Evolutionary conservation across 2,113 vertebrate genomes (phyloP).

Genomic region (Ochotona princeps): DNA sequence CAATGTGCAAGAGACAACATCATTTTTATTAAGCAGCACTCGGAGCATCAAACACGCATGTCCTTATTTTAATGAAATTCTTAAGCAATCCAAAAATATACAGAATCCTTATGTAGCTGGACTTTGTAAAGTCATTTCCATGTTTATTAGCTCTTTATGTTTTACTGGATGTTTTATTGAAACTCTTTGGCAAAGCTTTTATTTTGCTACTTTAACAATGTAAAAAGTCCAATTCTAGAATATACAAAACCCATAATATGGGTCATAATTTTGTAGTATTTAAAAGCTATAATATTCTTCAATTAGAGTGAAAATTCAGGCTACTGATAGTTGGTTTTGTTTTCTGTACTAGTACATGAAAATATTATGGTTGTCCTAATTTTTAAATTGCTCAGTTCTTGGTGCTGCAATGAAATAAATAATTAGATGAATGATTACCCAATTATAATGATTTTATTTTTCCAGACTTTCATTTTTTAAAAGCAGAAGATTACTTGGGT

Average conservation of each 20-base stretch:
- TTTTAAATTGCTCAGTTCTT: not conserved
- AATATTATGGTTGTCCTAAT: not conserved
- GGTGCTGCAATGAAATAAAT: not conserved
- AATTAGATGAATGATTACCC: not conserved
- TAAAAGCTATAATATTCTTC: not conserved
- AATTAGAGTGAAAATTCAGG: not conserved
- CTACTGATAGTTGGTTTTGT: not conserved
- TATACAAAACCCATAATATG: not conserved
- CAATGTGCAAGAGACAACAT: not conserved
- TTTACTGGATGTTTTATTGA: not conserved
- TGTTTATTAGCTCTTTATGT: not conserved
- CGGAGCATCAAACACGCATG: not conserved
- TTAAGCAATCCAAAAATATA: not conserved
- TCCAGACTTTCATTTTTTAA: too few relatives aligned
- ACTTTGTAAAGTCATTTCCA: not conserved
- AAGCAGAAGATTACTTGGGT: too few relatives aligned
- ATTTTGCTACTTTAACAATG: not conserved
- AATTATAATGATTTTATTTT: too few relatives aligned
- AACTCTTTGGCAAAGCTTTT: not conserved
- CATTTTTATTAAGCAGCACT: not conserved
- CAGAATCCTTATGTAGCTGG: not conserved
- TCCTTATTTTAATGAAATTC: not conserved
- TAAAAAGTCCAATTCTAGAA: not conserved
- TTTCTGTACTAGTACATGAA: not conserved
- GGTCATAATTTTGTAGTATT: not conserved